A percentile compares a stretch with the other conserved stretches of the same genome.
phyloP scores from a whole-genome alignment of 1,140 invertebrate genomes.

The Tenebrio molitor region DNA sequence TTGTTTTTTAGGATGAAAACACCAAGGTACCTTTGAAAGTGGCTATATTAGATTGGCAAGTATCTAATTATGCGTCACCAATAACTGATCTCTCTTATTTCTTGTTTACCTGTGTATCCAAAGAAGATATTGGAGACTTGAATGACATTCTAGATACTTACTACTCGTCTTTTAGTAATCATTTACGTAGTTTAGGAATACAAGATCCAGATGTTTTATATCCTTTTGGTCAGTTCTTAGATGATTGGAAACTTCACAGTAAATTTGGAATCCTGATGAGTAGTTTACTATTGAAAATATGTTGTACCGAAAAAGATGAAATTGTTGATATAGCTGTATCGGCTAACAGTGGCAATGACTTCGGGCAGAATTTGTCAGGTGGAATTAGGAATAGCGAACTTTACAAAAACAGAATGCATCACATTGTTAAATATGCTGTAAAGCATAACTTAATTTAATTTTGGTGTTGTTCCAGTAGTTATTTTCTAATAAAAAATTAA shows the following conservation, averaged over 20 bases:
- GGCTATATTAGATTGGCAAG: constrained; percentile 70
- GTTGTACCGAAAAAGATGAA: not conserved
- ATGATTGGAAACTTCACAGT: constrained; percentile 44
- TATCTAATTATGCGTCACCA: constrained; percentile 70
- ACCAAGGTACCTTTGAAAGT: constrained; percentile 27
- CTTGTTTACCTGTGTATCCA: constrained; percentile 70
- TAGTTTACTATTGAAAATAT: not conserved
- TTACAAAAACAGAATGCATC: not conserved
- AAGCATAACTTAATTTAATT: constrained; percentile 18
- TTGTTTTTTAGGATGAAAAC: constrained; percentile 42
- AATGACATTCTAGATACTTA: constrained; percentile 70
- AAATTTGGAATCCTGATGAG: constrained; percentile 17
- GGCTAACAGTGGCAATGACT: not conserved
- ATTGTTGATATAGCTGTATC: not conserved
- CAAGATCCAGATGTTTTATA: constrained; percentile 66
- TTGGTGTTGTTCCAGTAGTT: too few species aligned
- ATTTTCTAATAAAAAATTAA: too few species aligned
- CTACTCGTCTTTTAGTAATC: constrained; percentile 67
- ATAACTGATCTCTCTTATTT: constrained; percentile 72
- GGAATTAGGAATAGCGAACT: not conserved
- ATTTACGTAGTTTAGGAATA: constrained; percentile 63
- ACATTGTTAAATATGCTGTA: constrained; percentile 9
- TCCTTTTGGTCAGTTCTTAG: constrained; percentile 60
- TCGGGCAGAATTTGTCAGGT: not conserved
- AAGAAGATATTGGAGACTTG: constrained; percentile 66